Conservation (phyloP, 2,797 vertebrate genomes). For the Ctenopoma kingsleyae region DNA sequence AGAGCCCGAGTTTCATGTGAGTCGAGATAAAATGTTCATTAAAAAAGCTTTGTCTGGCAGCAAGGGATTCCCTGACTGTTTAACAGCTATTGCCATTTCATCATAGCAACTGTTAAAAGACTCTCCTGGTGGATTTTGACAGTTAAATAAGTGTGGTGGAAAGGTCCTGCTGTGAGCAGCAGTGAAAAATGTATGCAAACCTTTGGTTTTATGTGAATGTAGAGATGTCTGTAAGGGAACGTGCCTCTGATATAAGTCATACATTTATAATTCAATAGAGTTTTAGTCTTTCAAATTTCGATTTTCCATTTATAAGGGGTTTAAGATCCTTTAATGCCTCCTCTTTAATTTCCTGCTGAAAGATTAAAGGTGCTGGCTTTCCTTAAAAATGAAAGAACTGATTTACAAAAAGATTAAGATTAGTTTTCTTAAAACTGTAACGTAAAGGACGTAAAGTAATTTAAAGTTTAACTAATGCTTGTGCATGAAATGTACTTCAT, state of each 20-base stretch:
- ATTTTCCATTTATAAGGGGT: not conserved
- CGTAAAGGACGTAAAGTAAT: no score
- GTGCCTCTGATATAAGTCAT: conserved; percentile 1
- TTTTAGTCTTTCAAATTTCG: not conserved
- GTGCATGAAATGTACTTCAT: no score
- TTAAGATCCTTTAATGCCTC: not conserved
- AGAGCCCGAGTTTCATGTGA: conserved; percentile 29
- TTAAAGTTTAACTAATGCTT: no score
- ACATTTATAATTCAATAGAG: conserved; percentile 1
- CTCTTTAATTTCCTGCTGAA: not conserved
- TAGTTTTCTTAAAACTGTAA: no score
- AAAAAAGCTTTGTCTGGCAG: conserved; percentile 31
- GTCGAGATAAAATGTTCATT: conserved; percentile 25
- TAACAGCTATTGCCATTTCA: conserved; percentile 59
- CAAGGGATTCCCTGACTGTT: conserved; percentile 53
- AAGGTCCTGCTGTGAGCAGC: conserved; percentile 32
- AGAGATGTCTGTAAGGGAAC: conserved; percentile 6
- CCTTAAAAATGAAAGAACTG: not conserved
- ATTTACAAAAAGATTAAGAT: not conserved
- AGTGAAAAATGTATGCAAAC: conserved; percentile 18
- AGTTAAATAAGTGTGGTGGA: conserved; percentile 52
- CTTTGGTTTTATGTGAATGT: conserved; percentile 26
- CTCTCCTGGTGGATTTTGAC: conserved; percentile 59
- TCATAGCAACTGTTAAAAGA: conserved; percentile 50
- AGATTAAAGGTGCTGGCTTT: not conserved